Evolutionary conservation across 2,888 invertebrate genomes (phyloP).

Genomic region (Subacronicta megacephala): DNA sequence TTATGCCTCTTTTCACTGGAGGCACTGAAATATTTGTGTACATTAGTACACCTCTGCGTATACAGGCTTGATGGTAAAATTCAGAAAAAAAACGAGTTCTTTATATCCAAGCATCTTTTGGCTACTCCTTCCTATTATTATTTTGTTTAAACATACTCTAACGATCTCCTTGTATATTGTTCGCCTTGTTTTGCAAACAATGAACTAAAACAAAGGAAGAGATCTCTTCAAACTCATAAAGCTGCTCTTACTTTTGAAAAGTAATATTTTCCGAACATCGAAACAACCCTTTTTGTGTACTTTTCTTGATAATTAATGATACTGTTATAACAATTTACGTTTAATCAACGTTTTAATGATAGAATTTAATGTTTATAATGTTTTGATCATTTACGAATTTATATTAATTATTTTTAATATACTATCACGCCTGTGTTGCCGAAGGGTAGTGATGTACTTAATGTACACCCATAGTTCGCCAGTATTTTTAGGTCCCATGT

Average conservation of each 20-base stretch:
- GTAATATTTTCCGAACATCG: constrained; percentile 15
- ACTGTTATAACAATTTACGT: constrained; percentile 3
- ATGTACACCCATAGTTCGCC: no score
- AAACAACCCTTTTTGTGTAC: constrained; percentile 15
- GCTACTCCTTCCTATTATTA: constrained; percentile 34
- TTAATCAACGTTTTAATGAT: no score
- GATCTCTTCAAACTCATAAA: constrained; percentile 41
- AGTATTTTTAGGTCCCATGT: no score
- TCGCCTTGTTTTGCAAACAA: constrained; percentile 42
- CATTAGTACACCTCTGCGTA: no score
- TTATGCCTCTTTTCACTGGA: no score
- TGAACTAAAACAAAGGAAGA: constrained; percentile 32
- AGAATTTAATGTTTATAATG: not conserved
- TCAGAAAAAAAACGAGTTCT: no score
- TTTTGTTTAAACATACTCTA: constrained; percentile 45
- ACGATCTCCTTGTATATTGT: constrained; percentile 42
- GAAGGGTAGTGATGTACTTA: no score
- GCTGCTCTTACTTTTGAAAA: constrained; percentile 22
- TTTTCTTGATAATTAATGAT: constrained; percentile 12
- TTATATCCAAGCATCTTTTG: constrained; percentile 10
- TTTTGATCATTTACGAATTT: no score
- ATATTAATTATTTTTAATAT: no score
- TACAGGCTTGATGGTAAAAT: no score
- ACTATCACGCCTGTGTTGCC: no score
- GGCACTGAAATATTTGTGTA: no score